These are phyloP conservation scores for Chymomyza costata DNA, from an alignment of 1,140 invertebrate species.

Conservation along the genomic window DNA sequence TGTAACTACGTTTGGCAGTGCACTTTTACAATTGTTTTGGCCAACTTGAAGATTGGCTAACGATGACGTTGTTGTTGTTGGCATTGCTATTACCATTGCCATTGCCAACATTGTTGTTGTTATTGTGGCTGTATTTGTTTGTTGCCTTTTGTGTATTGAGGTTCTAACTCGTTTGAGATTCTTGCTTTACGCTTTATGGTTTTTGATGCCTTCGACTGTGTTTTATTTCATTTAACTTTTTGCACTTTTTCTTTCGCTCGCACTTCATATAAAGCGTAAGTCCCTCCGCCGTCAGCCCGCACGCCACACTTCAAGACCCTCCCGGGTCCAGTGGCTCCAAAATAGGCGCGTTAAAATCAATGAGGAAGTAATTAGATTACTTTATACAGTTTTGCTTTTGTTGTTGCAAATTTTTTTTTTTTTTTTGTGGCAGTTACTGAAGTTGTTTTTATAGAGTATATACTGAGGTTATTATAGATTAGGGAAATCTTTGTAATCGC, in stretches of 20 bases:
- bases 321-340: no score
- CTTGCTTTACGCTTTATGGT: slow-evolving; percentile 39
- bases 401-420: no score
- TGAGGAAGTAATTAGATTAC: slow-evolving; percentile 65
- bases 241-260: slow-evolving; percentile 45
- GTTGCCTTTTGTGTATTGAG: slow-evolving; percentile 6
- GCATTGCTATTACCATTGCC: slow-evolving; percentile 15
- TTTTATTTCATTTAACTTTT: slow-evolving; percentile 14
- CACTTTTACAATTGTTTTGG: no score
- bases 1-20: no score
- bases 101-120: neutral
- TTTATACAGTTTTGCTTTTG: slow-evolving; percentile 5
- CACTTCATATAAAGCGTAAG: slow-evolving; percentile 9
- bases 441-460: no score
- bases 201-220: slow-evolving; percentile 28
- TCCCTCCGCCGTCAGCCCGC: neutral
- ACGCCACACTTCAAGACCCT: no score
- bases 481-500: no score
- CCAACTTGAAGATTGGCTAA: no score
- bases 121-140: neutral
- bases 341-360: slow-evolving; percentile 57
- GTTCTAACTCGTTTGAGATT: slow-evolving; percentile 24
- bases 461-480: no score
- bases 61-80: slow-evolving; percentile 1
- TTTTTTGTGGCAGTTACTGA: no score